Percentiles rank a stretch among this genome's conserved stretches.
Conservation (phyloP, 2,888 invertebrate species). For the Venusia cambrica region DNA sequence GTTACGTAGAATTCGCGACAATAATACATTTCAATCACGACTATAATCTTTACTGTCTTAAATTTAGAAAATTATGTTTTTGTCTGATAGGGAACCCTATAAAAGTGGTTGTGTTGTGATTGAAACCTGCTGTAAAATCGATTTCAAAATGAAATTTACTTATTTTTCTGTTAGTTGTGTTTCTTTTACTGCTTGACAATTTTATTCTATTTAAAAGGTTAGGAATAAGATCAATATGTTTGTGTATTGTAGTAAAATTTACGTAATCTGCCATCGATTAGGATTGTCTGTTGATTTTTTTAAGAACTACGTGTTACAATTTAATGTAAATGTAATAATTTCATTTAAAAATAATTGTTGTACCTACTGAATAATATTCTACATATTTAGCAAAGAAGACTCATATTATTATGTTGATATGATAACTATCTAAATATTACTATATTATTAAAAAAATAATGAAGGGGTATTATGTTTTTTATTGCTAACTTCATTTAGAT, state of each 20-base stretch:
- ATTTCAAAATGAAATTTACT: too few species aligned
- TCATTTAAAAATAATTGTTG: constrained; percentile 22
- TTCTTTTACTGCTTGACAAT: constrained; percentile 1
- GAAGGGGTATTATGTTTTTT: constrained; percentile 14
- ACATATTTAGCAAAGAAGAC: constrained; percentile 25
- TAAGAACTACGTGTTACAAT: constrained; percentile 17
- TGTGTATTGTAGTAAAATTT: constrained; percentile 19
- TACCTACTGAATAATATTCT: constrained; percentile 22
- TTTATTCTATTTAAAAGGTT: constrained; percentile 14
- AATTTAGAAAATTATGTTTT: too few species aligned
- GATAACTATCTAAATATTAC: constrained; percentile 30
- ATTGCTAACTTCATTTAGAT: too few species aligned
- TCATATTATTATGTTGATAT: constrained; percentile 26
- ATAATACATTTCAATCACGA: too few species aligned
- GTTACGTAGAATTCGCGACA: too few species aligned
- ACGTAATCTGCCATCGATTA: constrained; percentile 15
- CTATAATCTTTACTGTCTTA: too few species aligned
- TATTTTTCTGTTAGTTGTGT: not conserved
- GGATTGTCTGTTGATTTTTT: constrained; percentile 18
- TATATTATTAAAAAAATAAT: constrained; percentile 29
- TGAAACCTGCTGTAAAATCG: too few species aligned
- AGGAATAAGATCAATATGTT: constrained; percentile 11
- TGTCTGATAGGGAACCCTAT: too few species aligned
- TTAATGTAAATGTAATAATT: constrained; percentile 22
- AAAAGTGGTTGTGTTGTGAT: too few species aligned